A percentile compares a stretch with the other conserved stretches of the same genome.
phyloP scores from a whole-genome alignment of 2,888 invertebrate species.

The Erpobdella octoculata region DNA sequence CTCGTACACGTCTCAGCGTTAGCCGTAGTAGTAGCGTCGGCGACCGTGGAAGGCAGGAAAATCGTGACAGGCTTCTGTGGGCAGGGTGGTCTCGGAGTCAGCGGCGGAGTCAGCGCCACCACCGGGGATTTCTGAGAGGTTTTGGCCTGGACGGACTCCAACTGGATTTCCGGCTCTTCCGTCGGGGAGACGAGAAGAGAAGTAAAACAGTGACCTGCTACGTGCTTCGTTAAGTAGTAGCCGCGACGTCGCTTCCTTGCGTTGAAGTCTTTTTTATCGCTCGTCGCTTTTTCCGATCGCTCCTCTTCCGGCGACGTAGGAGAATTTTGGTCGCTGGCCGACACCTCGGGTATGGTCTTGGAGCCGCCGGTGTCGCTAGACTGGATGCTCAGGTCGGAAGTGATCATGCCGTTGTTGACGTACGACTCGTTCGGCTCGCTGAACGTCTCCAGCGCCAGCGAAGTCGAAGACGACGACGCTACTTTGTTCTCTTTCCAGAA shows the following conservation, averaged over 20 bases:
- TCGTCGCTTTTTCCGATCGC: neutral
- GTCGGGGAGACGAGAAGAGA: conserved; percentile 16
- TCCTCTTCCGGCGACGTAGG: neutral
- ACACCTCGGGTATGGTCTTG: neutral
- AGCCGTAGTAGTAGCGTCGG: neutral
- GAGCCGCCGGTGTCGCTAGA: neutral
- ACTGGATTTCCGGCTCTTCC: neutral
- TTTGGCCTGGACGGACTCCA: conserved; percentile 11
- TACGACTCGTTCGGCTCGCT: neutral
- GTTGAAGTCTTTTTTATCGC: neutral
- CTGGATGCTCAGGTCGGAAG: neutral
- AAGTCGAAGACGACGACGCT: neutral
- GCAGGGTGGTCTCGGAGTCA: neutral
- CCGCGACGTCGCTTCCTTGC: neutral
- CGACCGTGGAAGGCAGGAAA: neutral
- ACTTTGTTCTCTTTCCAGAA: neutral
- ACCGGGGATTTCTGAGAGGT: neutral
- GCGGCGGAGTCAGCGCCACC: neutral
- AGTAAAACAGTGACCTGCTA: conserved; percentile 11
- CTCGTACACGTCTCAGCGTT: neutral
- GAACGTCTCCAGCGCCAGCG: neutral
- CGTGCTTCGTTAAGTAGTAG: conserved; percentile 7
- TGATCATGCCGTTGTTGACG: neutral
- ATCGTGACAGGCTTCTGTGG: neutral
- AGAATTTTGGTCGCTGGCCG: neutral